Base-by-base conservation (phyloP, 1,140 invertebrate species). In the Gryon sp. region DNA sequence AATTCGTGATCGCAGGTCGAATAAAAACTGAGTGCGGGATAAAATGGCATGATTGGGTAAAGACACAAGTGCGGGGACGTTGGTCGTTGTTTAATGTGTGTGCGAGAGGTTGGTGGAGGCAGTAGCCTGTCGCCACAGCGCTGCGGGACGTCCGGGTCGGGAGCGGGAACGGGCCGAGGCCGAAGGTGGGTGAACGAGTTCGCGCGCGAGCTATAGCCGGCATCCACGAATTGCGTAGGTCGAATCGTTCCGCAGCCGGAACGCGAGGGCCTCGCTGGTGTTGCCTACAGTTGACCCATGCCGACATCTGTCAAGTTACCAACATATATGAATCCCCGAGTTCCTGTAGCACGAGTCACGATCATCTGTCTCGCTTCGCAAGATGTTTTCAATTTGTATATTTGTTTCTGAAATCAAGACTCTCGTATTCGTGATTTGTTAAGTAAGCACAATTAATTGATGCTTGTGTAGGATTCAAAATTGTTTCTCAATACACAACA, bases 131-230 rank as follows among this genome's bases (percentile, higher is more conserved):
- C 53, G 34, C 55, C 18, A 50, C 9, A 28, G 48, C 38, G 19
- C 28, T 22, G 55, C 53, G 60, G 50, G 53, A 53, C 55, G 52
- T 46, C 40, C 46, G 62, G 62, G 46, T 34, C 22, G 50, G 20
- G 40, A 59, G 65, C 53, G 65, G 45, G 65, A 69, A 62, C 34
- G 62, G 60, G 84, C 77, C 81, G 86, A 87, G 87, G 86, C 76
- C 81, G 83, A 87, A 86, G 86, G 87, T 87, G 86, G 86, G 86
- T 88, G 83, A 85, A 87, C 87, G 82, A 78, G 87, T 87, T 83
- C 77, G 80, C 77, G 76, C 40, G n/a, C n/a, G n/a, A n/a, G n/a
- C n/a, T n/a, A n/a, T 34, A 43, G 15, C 26, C 50, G 19, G 16
- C 36, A 2, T 26, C 14, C 7, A 34, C 38, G 30, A 52, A 48